A percentile compares a stretch with the other conserved stretches of the same genome.
phyloP scores from a whole-genome alignment of 2,888 invertebrate species.

The Tupiocoris notatus region DNA sequence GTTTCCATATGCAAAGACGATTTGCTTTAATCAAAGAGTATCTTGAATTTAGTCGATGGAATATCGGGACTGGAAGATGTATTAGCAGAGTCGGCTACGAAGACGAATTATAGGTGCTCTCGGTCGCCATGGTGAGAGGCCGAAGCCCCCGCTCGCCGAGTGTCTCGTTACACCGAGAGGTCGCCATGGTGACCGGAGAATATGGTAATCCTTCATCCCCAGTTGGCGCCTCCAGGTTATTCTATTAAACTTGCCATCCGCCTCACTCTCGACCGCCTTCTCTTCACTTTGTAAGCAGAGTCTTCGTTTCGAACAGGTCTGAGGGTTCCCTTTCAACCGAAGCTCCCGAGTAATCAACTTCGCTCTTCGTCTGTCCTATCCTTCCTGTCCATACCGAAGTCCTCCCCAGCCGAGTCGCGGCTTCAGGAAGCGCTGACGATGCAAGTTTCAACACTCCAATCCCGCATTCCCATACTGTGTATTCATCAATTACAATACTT shows the following conservation, averaged over 20 bases:
- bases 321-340: neutral
- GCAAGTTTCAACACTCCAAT: constrained; percentile 20
- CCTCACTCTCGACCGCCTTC: neutral
- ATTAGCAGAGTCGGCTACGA: neutral
- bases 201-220: constrained; percentile 42
- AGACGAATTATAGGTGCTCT: neutral
- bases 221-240: constrained; percentile 42
- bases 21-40: no score
- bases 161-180: constrained; percentile 40
- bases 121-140: neutral
- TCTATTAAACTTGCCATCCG: constrained; percentile 30
- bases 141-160: constrained; percentile 1
- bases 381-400: neutral
- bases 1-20: no score
- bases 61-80: neutral
- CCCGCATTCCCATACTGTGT: neutral
- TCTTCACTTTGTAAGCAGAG: neutral
- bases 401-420: constrained; percentile 11
- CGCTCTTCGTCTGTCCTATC: neutral
- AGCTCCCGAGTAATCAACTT: constrained; percentile 31
- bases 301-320: neutral
- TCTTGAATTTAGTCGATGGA: no score
- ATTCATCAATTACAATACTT: neutral
- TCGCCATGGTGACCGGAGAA: constrained; percentile 39
- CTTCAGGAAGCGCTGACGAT: constrained; percentile 23